Conservation (phyloP, 2,888 invertebrate genomes). For the Psylliodes chrysocephalus region DNA sequence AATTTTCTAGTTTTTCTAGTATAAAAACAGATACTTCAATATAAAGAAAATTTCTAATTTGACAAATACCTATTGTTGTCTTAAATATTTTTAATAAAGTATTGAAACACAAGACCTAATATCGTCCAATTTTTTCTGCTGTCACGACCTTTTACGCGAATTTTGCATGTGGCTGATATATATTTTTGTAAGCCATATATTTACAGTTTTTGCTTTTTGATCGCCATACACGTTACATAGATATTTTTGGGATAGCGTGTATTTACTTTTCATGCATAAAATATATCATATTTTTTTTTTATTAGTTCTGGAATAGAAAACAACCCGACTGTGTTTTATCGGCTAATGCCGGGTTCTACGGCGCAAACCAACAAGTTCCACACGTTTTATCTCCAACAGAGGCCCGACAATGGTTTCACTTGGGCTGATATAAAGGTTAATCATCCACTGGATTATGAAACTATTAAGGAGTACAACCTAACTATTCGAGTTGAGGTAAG, state of each 20-base stretch:
- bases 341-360: constrained; percentile 94
- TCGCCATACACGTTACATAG: constrained; percentile 51
- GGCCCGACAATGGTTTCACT: constrained; percentile 90
- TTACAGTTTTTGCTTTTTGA: constrained; percentile 55
- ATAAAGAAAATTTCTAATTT: too few relatives aligned
- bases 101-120: neutral
- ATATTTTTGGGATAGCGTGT: constrained; percentile 44
- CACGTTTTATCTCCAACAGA: constrained; percentile 94
- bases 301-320: constrained; percentile 94
- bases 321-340: constrained; percentile 95
- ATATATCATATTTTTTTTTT: constrained; percentile 18
- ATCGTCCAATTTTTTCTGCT: constrained; percentile 9
- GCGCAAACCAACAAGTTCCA: constrained; percentile 96
- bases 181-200: constrained; percentile 62
- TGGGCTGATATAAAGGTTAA: constrained; percentile 98
- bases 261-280: neutral
- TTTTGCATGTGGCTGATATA: constrained; percentile 60
- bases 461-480: constrained; percentile 94
- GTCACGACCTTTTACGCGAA: constrained; percentile 40
- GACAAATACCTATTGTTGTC: too few relatives aligned
- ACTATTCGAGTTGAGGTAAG: constrained; percentile 95
- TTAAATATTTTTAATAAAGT: too few relatives aligned
- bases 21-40: too few relatives aligned
- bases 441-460: constrained; percentile 94
- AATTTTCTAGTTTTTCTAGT: too few relatives aligned